Percentiles rank a stretch among this genome's conserved stretches.
phyloP scores from a whole-genome alignment of 2,113 vertebrate species.

The Tupaia tana region DNA sequence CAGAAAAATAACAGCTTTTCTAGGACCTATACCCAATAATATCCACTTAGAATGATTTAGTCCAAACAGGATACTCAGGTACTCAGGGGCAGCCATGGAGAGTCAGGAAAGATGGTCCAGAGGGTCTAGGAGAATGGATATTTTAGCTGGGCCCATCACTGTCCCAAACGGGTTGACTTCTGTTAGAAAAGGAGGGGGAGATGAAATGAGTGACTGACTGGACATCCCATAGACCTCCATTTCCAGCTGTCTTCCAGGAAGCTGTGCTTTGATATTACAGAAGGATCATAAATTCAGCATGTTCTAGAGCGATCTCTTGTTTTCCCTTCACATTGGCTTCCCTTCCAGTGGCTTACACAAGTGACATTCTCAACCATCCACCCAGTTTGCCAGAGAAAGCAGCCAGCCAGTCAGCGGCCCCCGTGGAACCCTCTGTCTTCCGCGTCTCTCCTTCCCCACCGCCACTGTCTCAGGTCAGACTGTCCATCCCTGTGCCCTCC shows the following conservation, averaged over 20 bases:
- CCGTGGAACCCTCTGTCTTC: background rate
- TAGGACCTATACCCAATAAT: background rate
- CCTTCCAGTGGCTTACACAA: background rate
- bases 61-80: background rate
- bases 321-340: background rate
- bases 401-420: background rate
- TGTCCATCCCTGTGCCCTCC: background rate
- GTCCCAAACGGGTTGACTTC: background rate
- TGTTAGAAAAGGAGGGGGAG: background rate
- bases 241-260: background rate
- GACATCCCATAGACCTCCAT: background rate
- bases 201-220: background rate
- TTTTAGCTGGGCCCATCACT: background rate
- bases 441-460: background rate
- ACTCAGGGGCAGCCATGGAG: background rate
- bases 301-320: constrained; percentile 16
- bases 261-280: background rate
- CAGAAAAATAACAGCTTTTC: constrained; percentile 24
- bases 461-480: background rate
- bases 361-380: constrained; percentile 61
- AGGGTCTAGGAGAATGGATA: background rate
- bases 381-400: constrained; percentile 51
- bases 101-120: background rate
- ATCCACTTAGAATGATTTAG: background rate
- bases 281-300: background rate